Evolutionary conservation across 2,888 invertebrate genomes (phyloP).

Genomic region (Sphinx pinastri): DNA sequence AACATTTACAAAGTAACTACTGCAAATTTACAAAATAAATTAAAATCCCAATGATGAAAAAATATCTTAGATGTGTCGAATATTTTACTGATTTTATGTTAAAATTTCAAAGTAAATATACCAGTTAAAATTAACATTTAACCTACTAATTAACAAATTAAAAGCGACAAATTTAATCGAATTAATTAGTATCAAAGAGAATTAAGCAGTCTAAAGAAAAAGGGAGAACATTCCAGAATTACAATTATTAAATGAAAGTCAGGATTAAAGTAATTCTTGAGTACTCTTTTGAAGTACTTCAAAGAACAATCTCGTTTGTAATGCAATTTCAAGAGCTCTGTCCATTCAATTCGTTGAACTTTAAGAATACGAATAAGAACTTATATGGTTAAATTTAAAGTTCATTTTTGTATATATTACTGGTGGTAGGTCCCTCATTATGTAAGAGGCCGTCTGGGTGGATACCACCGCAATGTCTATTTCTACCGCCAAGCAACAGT

Average conservation of each 20-base stretch:
- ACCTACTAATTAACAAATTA: slow-evolving; percentile 1
- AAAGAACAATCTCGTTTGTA: background rate
- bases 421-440: too few species aligned
- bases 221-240: background rate
- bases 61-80: background rate
- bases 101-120: background rate
- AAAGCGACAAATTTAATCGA: background rate
- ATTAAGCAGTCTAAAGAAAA: background rate
- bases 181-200: background rate
- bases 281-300: background rate
- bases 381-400: too few species aligned
- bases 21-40: background rate
- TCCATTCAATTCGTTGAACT: too few species aligned
- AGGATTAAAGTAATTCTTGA: slow-evolving; percentile 13
- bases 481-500: too few species aligned
- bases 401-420: too few species aligned
- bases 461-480: too few species aligned
- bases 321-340: background rate
- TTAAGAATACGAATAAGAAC: too few species aligned
- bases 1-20: background rate
- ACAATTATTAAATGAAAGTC: background rate
- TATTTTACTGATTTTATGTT: background rate
- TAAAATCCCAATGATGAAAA: too few species aligned
- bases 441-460: too few species aligned
- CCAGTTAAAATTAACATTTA: background rate